Conservation (phyloP, 2,113 vertebrate genomes). For the Pseudolaguvia tuberculata region DNA sequence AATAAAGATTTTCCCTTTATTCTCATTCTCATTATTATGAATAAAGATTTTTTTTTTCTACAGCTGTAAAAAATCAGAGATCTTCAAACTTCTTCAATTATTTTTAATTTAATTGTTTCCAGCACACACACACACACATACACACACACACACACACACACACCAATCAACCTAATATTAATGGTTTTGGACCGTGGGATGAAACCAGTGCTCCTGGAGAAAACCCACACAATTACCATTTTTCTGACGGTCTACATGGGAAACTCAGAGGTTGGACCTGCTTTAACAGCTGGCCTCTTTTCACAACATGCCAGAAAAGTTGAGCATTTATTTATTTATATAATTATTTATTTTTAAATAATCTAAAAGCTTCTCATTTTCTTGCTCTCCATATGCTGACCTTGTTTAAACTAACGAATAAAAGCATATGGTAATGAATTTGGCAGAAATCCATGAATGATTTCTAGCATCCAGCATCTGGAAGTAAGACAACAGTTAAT, state of each 20-base stretch:
- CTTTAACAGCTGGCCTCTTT: constrained; percentile 25
- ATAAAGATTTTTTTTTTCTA: too few relatives aligned
- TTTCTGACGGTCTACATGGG: constrained; percentile 29
- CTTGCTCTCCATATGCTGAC: constrained; percentile 36
- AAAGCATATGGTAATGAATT: constrained; percentile 44
- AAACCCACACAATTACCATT: too few relatives aligned
- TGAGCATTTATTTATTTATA: constrained; percentile 18
- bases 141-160: too few relatives aligned
- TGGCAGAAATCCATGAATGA: constrained; percentile 28
- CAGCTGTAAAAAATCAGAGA: too few relatives aligned
- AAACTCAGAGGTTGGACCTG: constrained; percentile 13
- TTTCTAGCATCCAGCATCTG: constrained; percentile 8
- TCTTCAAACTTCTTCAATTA: too few relatives aligned
- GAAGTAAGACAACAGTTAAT: background rate
- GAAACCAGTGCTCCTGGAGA: too few relatives aligned
- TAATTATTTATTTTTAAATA: background rate
- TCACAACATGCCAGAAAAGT: constrained; percentile 3
- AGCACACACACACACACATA: too few relatives aligned
- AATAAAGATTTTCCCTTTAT: too few relatives aligned
- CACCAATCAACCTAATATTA: too few relatives aligned
- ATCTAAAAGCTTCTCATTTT: constrained; percentile 1
- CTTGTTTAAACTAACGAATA: constrained; percentile 8
- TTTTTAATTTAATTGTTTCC: too few relatives aligned
- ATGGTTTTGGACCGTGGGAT: too few relatives aligned
- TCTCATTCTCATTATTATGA: too few relatives aligned